These are phyloP conservation scores for Clarias macrocephalus DNA, from an alignment of 2,113 vertebrate genomes.

Conservation along the genomic window DNA sequence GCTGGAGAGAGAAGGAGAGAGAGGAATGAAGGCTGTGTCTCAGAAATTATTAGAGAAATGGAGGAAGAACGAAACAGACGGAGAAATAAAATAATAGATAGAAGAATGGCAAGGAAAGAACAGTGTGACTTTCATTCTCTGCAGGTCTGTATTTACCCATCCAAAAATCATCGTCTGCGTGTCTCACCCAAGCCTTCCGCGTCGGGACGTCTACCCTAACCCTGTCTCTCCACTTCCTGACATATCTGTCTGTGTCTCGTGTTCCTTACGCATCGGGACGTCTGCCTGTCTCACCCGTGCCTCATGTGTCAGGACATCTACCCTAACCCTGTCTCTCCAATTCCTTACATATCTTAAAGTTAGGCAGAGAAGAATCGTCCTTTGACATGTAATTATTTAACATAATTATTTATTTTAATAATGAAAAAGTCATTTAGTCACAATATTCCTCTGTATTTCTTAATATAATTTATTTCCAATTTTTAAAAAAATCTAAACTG, in stretches of 20 bases:
- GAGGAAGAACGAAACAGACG: background rate
- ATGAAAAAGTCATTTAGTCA: no score
- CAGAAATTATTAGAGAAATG: no score
- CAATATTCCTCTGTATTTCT: no score
- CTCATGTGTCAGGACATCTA: no score
- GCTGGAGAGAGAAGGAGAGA: slow-evolving; percentile 58
- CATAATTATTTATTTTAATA: no score
- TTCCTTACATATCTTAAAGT: background rate
- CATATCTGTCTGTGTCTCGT: background rate
- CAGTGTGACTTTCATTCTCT: background rate
- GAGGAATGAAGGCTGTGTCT: background rate
- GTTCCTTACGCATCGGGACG: no score
- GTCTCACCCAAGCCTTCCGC: no score
- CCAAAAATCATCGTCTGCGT: background rate
- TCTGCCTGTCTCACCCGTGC: background rate
- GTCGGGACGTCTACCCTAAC: no score
- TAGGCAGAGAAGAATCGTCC: no score
- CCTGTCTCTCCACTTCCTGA: background rate
- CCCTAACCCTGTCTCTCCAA: background rate
- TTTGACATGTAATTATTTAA: no score
- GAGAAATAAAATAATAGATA: background rate
- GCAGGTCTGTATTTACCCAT: background rate
- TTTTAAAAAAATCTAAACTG: no score
- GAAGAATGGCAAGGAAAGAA: background rate
- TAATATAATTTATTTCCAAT: no score